These are phyloP conservation scores for Drosophila bocki DNA, from an alignment of 1,140 invertebrate genomes.

Conservation along the genomic window DNA sequence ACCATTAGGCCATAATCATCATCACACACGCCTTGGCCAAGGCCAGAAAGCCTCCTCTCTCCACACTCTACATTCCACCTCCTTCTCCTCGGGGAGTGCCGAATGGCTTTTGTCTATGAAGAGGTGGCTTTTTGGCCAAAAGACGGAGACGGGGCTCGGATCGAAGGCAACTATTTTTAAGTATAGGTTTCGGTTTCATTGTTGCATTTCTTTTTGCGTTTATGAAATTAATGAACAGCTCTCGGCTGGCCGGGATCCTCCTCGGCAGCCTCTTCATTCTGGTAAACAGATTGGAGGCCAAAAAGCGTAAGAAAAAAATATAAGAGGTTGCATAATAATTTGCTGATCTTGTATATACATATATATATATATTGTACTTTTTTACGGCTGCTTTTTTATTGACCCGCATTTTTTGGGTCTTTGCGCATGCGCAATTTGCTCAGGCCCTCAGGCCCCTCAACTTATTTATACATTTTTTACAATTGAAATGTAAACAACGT, in stretches of 20 bases:
- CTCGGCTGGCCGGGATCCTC: constrained; percentile 37
- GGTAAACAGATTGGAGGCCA: constrained; percentile 40
- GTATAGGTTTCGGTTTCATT: constrained; percentile 83
- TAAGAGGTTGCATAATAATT: constrained; percentile 69
- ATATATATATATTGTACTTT: background rate
- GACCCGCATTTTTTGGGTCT: constrained; percentile 72
- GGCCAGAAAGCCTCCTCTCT: constrained; percentile 41
- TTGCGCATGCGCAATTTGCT: constrained; percentile 59
- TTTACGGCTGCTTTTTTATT: constrained; percentile 63
- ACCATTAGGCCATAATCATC: constrained; percentile 83
- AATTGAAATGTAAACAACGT: constrained; percentile 79
- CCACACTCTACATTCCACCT: background rate
- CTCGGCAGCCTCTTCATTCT: constrained; percentile 37
- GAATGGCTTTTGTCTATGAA: constrained; percentile 79
- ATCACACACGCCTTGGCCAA: constrained; percentile 78
- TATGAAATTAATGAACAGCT: constrained; percentile 83
- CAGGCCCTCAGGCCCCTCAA: constrained; percentile 61
- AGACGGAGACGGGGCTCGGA: constrained; percentile 1
- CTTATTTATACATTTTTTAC: constrained; percentile 67
- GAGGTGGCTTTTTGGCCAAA: constrained; percentile 25
- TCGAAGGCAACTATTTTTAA: constrained; percentile 71
- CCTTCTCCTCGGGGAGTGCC: constrained; percentile 63
- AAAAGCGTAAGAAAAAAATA: constrained; percentile 17
- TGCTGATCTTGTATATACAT: background rate
- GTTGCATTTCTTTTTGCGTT: constrained; percentile 82